A percentile compares a stretch with the other conserved stretches of the same genome.
Conservation (phyloP, 2,888 invertebrate genomes). For the Cartodere bifasciata region DNA sequence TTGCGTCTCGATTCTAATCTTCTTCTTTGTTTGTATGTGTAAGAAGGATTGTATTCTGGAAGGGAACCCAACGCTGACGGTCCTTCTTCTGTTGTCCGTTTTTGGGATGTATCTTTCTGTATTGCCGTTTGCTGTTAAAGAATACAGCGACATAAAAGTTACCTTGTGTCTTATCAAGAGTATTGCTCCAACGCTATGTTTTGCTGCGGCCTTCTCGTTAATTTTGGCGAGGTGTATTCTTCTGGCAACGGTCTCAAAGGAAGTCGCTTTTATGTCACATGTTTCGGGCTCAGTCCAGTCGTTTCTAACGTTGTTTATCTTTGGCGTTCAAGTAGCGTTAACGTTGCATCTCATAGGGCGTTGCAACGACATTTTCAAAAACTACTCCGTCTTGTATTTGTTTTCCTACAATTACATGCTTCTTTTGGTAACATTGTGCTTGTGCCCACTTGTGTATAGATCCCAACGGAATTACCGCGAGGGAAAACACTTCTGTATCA, state of each 20-base stretch:
- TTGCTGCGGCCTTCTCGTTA: constrained; percentile 49
- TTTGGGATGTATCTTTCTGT: constrained; percentile 39
- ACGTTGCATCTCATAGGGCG: constrained; percentile 36
- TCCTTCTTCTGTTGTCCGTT: constrained; percentile 36
- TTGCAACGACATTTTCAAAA: constrained; percentile 38
- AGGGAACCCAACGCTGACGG: constrained; percentile 48
- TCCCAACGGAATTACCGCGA: constrained; percentile 57
- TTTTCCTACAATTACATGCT: constrained; percentile 51
- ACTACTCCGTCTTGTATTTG: constrained; percentile 37
- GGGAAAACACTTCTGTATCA: constrained; percentile 44
- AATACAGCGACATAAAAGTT: constrained; percentile 18
- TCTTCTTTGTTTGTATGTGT: constrained; percentile 50
- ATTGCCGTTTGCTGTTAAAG: constrained; percentile 39
- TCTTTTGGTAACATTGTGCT: constrained; percentile 40
- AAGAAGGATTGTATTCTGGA: constrained; percentile 52
- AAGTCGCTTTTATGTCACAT: constrained; percentile 54
- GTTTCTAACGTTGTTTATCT: constrained; percentile 49
- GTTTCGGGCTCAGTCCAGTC: constrained; percentile 57
- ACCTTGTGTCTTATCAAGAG: constrained; percentile 44
- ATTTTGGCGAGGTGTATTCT: constrained; percentile 51
- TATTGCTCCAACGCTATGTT: constrained; percentile 45
- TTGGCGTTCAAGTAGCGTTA: constrained; percentile 45
- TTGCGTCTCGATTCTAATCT: constrained; percentile 50
- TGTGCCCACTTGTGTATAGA: constrained; percentile 48
- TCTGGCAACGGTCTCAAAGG: constrained; percentile 51